Percentiles rank a stretch among this genome's conserved stretches.
Conservation (phyloP, 2,113 vertebrate genomes). For the Pogonocichla stellata region DNA sequence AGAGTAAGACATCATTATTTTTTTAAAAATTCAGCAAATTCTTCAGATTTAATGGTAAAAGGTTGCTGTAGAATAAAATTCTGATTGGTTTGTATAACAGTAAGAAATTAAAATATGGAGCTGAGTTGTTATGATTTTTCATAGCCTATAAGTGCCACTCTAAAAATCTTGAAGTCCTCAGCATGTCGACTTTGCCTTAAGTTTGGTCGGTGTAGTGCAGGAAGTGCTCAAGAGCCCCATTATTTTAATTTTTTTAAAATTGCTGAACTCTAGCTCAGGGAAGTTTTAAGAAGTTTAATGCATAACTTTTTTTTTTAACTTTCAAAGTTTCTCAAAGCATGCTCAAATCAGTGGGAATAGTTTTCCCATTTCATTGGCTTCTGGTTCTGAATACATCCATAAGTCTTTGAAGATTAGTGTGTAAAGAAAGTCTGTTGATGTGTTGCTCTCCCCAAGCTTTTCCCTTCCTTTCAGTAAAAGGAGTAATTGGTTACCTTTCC, state of each 20-base stretch:
- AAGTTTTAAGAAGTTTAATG: neutral
- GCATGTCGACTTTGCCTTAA: neutral
- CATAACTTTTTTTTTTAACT: neutral
- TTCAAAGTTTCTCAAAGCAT: neutral
- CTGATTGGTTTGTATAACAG: neutral
- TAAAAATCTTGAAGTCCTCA: neutral
- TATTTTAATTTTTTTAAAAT: neutral
- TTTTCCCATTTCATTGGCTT: neutral
- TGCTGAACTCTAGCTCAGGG: neutral
- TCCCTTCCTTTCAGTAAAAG: neutral
- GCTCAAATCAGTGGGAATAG: neutral
- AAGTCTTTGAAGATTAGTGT: neutral
- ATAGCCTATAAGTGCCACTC: neutral
- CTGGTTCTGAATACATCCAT: neutral
- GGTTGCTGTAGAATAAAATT: neutral
- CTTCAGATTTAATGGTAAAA: neutral
- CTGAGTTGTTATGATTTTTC: neutral
- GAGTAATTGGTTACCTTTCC: neutral
- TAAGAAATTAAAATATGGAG: neutral
- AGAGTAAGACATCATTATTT: neutral
- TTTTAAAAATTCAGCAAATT: neutral
- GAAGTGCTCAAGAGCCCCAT: neutral
- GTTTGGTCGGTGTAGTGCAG: neutral
- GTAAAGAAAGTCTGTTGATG: neutral
- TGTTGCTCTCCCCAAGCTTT: neutral